phyloP scores from a whole-genome alignment of 2,113 vertebrate genomes.

The Hemicordylus capensis region DNA sequence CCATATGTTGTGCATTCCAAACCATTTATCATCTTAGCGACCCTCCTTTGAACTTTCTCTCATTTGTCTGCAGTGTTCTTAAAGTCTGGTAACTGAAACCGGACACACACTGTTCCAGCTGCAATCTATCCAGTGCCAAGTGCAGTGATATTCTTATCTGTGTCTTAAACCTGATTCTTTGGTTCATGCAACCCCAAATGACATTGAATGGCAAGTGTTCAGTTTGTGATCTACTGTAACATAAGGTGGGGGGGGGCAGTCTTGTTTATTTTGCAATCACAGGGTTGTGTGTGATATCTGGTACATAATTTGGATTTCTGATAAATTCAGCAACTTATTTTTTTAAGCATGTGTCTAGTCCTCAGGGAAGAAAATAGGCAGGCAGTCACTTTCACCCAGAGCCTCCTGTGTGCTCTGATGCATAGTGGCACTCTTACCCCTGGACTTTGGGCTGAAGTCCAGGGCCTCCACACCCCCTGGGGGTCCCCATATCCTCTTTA shows the following conservation, averaged over 20 bases:
- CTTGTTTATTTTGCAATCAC: background rate
- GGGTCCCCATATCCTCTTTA: too few species aligned
- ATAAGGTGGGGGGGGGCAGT: background rate
- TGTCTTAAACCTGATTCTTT: background rate
- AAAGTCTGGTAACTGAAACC: background rate
- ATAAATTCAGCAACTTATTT: background rate
- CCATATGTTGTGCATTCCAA: constrained; percentile 7
- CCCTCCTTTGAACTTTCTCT: constrained; percentile 11
- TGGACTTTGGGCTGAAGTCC: too few species aligned
- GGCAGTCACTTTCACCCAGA: background rate
- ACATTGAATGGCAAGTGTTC: background rate
- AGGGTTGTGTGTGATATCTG: background rate
- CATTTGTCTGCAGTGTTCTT: background rate
- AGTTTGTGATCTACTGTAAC: constrained; percentile 1
- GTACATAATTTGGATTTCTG: background rate
- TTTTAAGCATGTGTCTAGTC: background rate
- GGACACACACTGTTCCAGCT: background rate
- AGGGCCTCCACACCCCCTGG: too few species aligned
- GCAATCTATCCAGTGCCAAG: background rate
- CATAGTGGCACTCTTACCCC: too few species aligned
- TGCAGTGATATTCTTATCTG: background rate
- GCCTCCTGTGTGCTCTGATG: background rate
- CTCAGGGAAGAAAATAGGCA: background rate
- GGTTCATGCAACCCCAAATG: background rate
- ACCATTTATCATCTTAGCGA: constrained; percentile 12